phyloP scores from a whole-genome alignment of 2,797 vertebrate genomes.

The Taeniopygia guttata region DNA sequence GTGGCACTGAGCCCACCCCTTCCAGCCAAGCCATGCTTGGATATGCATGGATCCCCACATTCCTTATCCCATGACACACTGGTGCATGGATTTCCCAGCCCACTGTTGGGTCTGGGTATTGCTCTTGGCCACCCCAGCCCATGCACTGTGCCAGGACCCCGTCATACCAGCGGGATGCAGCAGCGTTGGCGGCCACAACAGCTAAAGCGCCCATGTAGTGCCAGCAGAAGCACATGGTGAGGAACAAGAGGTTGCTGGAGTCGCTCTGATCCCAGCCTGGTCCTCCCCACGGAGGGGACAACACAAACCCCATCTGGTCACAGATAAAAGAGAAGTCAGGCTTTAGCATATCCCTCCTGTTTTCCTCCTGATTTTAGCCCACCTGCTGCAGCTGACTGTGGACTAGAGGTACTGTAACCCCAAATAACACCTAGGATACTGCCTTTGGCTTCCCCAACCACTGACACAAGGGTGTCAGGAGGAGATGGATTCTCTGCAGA shows the following conservation, averaged over 20 bases:
- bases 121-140: background rate
- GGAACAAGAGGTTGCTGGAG: slow-evolving; percentile 82
- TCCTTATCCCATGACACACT: accelerated
- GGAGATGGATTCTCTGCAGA: background rate
- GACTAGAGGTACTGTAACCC: background rate
- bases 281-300: slow-evolving; percentile 83
- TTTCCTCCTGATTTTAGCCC: background rate
- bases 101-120: accelerated
- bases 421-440: too few species aligned
- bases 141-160: accelerated
- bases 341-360: background rate
- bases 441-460: background rate
- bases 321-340: background rate
- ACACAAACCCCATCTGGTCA: slow-evolving; percentile 89
- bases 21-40: background rate
- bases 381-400: background rate
- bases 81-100: background rate
- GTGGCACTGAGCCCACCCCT: accelerated
- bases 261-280: slow-evolving; percentile 77
- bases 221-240: slow-evolving; percentile 97
- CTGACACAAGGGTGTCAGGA: background rate
- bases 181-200: slow-evolving; percentile 68
- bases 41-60: accelerated
- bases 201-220: slow-evolving; percentile 79
- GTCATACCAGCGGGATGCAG: slow-evolving; percentile 81